Conservation (phyloP, 1,140 invertebrate genomes). For the Pollicipes pollicipes region DNA sequence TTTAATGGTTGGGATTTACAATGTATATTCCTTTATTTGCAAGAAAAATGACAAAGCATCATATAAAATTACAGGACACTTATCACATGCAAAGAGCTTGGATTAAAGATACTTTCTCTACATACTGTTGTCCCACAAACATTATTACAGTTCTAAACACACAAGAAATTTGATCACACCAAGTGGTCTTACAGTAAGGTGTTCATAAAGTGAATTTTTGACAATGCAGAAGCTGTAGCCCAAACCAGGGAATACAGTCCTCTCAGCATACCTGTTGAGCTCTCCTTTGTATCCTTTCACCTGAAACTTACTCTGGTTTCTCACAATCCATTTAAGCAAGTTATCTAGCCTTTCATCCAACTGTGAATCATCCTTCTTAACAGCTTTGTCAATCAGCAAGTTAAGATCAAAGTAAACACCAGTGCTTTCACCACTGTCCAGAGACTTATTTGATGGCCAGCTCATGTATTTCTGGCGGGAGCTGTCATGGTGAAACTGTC, state of each 20-base stretch:
- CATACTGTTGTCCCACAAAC: too few relatives aligned
- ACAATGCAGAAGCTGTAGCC: too few relatives aligned
- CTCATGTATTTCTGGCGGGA: slow-evolving; percentile 8
- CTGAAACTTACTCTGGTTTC: background rate
- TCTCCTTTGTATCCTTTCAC: background rate
- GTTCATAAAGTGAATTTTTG: too few relatives aligned
- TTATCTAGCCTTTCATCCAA: background rate
- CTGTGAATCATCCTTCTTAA: background rate
- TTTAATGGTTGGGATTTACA: too few relatives aligned
- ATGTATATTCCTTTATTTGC: too few relatives aligned
- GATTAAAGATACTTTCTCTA: too few relatives aligned
- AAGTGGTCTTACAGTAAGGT: too few relatives aligned
- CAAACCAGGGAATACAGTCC: too few relatives aligned
- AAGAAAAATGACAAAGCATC: too few relatives aligned
- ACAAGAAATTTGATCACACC: too few relatives aligned
- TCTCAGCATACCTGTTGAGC: too few relatives aligned
- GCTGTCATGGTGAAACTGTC: slow-evolving; percentile 11
- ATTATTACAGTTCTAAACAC: too few relatives aligned
- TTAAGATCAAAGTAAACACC: background rate
- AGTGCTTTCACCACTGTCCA: background rate
- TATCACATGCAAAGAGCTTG: background rate
- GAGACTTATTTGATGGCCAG: background rate
- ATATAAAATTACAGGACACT: background rate
- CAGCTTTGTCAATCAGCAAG: background rate
- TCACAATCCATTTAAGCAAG: background rate